Evolutionary conservation across 2,797 vertebrate genomes (phyloP).

Genomic region (Crax fasciolata): DNA sequence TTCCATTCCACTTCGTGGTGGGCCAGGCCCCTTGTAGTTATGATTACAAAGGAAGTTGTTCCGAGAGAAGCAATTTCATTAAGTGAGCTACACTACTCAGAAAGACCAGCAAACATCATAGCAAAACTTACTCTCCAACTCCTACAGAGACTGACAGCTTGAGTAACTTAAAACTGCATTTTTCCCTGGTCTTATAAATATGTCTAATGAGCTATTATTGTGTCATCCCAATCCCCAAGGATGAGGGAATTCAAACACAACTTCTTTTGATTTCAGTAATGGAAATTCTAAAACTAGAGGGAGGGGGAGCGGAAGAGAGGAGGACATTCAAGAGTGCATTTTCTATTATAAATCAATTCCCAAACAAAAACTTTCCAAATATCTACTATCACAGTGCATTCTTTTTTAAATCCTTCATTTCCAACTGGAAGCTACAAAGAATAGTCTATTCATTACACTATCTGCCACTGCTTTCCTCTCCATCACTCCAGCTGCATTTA

Average conservation of each 20-base stretch:
- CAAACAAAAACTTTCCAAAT: not conserved
- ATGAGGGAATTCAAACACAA: not conserved
- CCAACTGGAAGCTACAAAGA: not conserved
- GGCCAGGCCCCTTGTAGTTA: not conserved
- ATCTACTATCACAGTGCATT: not conserved
- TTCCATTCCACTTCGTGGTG: not conserved
- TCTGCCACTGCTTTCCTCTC: not conserved
- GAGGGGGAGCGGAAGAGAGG: not conserved
- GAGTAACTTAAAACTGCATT: not conserved
- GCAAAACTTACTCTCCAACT: not conserved
- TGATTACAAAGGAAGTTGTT: not conserved
- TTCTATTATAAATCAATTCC: not conserved
- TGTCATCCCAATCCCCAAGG: not conserved
- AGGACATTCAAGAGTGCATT: not conserved
- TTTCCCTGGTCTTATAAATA: not conserved
- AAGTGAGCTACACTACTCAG: not conserved
- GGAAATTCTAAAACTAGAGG: not conserved
- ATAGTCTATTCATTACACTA: not conserved
- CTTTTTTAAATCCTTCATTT: not conserved
- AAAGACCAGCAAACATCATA: not conserved
- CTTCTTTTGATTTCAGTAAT: not conserved
- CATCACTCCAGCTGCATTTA: not conserved
- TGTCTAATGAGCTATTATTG: not conserved
- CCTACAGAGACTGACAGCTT: not conserved
- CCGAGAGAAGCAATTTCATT: not conserved